Conservation (phyloP, 2,113 vertebrate species). For the Phasianus colchicus region DNA sequence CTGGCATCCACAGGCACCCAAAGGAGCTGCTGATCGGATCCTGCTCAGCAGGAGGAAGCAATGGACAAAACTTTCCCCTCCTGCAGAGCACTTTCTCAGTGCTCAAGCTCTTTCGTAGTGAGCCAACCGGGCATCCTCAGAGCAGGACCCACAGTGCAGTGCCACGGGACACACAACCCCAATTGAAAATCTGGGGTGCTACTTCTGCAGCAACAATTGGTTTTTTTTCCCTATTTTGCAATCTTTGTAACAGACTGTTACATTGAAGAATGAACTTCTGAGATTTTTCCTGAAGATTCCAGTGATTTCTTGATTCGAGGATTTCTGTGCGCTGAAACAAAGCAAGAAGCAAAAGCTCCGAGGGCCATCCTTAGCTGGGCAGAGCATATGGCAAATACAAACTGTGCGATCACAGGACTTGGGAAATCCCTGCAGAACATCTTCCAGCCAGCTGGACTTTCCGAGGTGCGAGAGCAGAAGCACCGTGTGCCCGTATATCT, state of each 20-base stretch:
- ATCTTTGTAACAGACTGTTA: neutral
- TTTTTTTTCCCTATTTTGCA: neutral
- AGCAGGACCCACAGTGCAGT: neutral
- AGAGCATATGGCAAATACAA: neutral
- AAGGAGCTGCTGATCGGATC: neutral
- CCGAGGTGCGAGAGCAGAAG: neutral
- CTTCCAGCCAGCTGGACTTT: neutral
- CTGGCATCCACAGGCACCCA: no score
- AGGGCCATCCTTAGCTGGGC: accelerated
- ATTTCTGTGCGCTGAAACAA: neutral
- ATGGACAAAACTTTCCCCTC: neutral
- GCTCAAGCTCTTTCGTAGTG: neutral
- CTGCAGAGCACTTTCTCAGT: neutral
- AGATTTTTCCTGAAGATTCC: neutral
- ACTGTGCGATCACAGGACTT: neutral
- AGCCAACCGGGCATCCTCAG: neutral
- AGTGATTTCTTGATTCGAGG: neutral
- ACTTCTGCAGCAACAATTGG: no score
- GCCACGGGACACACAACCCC: neutral
- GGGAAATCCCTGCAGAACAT: neutral
- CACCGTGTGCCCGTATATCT: accelerated
- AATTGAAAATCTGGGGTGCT: neutral
- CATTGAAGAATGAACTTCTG: neutral
- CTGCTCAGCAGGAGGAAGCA: neutral
- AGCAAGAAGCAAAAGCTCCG: neutral